These are phyloP conservation scores for Eudyptes chrysolophus DNA, from an alignment of 2,113 vertebrate species.

Conservation along the genomic window DNA sequence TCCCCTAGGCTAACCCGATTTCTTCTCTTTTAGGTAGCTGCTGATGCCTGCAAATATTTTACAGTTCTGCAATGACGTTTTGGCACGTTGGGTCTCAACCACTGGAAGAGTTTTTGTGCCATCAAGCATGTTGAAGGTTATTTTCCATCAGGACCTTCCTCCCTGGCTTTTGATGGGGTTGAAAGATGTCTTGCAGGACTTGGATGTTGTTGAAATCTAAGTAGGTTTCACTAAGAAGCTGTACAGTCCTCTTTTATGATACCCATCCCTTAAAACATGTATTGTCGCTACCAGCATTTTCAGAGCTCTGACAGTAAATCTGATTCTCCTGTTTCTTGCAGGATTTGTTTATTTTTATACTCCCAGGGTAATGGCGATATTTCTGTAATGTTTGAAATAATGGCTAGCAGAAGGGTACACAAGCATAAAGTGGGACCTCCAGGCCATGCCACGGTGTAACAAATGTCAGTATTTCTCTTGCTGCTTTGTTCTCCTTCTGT, in stretches of 20 bases:
- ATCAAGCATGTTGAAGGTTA: fast-evolving
- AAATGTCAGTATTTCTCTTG: not conserved
- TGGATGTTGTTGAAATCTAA: not conserved
- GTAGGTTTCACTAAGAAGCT: not conserved
- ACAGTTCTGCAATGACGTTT: not conserved
- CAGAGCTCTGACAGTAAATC: not conserved
- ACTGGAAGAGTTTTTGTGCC: not conserved
- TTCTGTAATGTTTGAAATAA: constrained; percentile 16
- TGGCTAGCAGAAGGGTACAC: not conserved
- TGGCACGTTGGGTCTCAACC: not conserved
- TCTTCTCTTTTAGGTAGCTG: not conserved
- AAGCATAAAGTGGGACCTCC: not conserved
- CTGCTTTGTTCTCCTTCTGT: not conserved
- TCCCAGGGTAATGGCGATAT: not conserved
- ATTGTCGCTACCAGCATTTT: constrained; percentile 29
- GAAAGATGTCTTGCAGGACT: not conserved
- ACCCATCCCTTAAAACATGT: not conserved
- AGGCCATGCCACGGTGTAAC: not conserved
- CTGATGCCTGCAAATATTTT: not conserved
- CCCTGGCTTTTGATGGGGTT: not conserved
- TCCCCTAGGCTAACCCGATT: not conserved
- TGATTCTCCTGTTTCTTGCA: not conserved
- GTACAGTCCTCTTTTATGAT: not conserved
- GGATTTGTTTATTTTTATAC: constrained; percentile 1
- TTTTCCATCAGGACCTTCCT: not conserved